phyloP scores from a whole-genome alignment of 2,113 vertebrate species.

The Archocentrus centrarchus region DNA sequence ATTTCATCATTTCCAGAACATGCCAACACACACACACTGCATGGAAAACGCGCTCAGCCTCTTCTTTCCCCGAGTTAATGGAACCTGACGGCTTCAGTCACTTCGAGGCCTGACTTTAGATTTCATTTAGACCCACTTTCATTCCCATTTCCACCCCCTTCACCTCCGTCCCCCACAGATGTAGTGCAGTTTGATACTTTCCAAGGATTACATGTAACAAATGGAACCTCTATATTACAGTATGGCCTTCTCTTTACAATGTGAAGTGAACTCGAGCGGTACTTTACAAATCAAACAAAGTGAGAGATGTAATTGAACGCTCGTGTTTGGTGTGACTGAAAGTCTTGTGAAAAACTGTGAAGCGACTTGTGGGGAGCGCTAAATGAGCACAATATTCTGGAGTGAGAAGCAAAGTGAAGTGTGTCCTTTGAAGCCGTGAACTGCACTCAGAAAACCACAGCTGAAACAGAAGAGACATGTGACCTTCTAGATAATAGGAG shows the following conservation, averaged over 20 bases:
- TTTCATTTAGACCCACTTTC: background rate
- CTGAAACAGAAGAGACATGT: constrained; percentile 64
- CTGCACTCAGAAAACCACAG: constrained; percentile 72
- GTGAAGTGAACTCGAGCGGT: background rate
- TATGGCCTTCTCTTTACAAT: background rate
- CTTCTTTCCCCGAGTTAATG: background rate
- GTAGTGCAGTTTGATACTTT: background rate
- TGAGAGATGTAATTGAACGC: background rate
- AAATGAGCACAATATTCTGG: constrained; percentile 47
- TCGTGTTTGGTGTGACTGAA: background rate
- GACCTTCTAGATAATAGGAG: constrained; percentile 69
- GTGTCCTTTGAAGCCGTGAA: constrained; percentile 67
- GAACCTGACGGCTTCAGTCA: background rate
- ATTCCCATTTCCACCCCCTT: background rate
- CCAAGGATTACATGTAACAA: background rate
- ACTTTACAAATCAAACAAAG: background rate
- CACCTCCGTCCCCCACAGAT: background rate
- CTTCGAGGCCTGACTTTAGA: rapidly evolving
- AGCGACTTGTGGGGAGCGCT: constrained; percentile 14
- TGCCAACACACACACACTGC: background rate
- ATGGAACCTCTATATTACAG: background rate
- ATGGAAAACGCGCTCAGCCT: background rate
- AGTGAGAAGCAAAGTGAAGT: constrained; percentile 57
- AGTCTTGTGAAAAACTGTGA: constrained; percentile 17
- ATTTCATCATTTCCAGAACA: background rate